Conservation (phyloP, 23 tunicate genomes). For the Trididemnum miniatum region DNA sequence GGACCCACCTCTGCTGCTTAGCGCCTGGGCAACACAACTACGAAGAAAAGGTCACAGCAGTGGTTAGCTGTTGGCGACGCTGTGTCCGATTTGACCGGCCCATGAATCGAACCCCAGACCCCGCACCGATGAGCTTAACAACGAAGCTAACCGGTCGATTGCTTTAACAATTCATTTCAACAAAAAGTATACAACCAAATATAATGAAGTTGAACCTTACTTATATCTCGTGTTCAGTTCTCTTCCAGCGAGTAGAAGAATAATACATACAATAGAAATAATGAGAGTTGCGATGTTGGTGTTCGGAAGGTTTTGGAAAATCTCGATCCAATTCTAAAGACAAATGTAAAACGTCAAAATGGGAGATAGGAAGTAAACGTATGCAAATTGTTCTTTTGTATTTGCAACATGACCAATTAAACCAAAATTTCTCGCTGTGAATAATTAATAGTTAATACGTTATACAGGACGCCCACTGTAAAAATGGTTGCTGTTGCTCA, state of each 20-base stretch:
- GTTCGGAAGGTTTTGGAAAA: slow-evolving; percentile 62
- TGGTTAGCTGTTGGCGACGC: background rate
- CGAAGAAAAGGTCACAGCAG: background rate
- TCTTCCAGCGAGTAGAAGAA: slow-evolving; percentile 62
- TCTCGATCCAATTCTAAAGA: slow-evolving; percentile 84
- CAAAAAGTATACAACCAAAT: too few species aligned
- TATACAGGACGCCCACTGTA: too few species aligned
- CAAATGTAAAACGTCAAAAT: too few species aligned
- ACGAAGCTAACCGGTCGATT: too few species aligned
- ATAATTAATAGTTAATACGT: background rate
- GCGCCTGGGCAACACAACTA: too few species aligned
- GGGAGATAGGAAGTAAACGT: too few species aligned
- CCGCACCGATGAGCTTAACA: background rate
- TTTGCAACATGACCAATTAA: background rate
- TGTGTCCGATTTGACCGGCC: background rate
- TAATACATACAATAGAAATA: slow-evolving; percentile 79
- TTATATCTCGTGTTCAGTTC: slow-evolving; percentile 75
- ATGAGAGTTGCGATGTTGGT: slow-evolving; percentile 80
- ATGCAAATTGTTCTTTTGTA: background rate
- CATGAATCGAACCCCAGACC: background rate
- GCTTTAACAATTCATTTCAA: too few species aligned
- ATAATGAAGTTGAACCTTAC: too few species aligned
- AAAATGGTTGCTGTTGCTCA: too few species aligned
- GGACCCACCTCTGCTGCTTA: too few species aligned
- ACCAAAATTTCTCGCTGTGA: background rate